These are phyloP conservation scores for Amphiprion ocellaris DNA, from an alignment of 2,113 vertebrate genomes.

Conservation along the genomic window DNA sequence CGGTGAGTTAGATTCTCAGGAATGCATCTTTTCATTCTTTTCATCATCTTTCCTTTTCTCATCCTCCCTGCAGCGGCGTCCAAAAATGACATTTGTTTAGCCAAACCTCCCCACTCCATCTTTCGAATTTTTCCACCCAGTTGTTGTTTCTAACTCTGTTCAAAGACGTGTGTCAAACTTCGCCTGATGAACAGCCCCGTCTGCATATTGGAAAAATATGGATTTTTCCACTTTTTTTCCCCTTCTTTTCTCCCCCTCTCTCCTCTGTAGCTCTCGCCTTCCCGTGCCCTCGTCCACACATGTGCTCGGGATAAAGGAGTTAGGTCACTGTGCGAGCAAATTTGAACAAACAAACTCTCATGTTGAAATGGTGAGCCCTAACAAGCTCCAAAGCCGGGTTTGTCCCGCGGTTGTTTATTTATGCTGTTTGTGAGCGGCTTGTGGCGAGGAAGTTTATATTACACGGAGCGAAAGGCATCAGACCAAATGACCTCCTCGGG, in stretches of 20 bases:
- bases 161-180: slow-evolving; percentile 74
- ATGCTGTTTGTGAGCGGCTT: slow-evolving; percentile 61
- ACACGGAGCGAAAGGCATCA: slow-evolving; percentile 66
- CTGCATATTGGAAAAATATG: slow-evolving; percentile 79
- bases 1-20: slow-evolving; percentile 60
- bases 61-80: slow-evolving; percentile 58
- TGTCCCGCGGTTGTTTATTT: slow-evolving; percentile 66
- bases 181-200: slow-evolving; percentile 61
- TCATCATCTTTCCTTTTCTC: slow-evolving; percentile 70
- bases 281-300: slow-evolving; percentile 62
- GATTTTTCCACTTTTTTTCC: slow-evolving; percentile 55
- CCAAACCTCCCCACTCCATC: slow-evolving; percentile 52
- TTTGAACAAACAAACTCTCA: slow-evolving; percentile 77
- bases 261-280: slow-evolving; percentile 43
- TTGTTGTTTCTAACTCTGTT: slow-evolving; percentile 71
- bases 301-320: slow-evolving; percentile 72
- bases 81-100: slow-evolving; percentile 79
- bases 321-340: slow-evolving; percentile 70
- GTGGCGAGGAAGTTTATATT: slow-evolving; percentile 70
- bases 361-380: slow-evolving; percentile 56
- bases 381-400: slow-evolving; percentile 59
- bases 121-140: slow-evolving; percentile 60
- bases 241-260: neutral
- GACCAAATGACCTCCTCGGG: slow-evolving; percentile 59
- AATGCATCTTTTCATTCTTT: slow-evolving; percentile 73